Percentiles rank a stretch among this genome's conserved stretches.
Evolutionary conservation across 2,797 vertebrate genomes (phyloP).

Genomic region (Pseudotriccus pelzelni): DNA sequence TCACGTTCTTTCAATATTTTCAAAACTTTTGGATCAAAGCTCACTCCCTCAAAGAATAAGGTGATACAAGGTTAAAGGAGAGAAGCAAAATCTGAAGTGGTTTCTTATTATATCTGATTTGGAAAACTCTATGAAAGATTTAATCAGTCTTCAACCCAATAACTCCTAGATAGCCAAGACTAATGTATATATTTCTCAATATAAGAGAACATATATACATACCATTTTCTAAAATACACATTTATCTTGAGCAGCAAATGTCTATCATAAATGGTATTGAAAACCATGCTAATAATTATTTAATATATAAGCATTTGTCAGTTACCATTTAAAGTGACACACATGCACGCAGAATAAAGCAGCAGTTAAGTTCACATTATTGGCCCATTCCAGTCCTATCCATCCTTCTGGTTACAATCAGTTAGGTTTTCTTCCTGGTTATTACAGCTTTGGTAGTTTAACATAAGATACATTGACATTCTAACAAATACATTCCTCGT

Average conservation of each 20-base stretch:
- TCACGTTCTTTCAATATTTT: conserved; percentile 76
- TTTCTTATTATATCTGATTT: not conserved
- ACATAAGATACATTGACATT: not conserved
- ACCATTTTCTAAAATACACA: not conserved
- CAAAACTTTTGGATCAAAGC: conserved; percentile 75
- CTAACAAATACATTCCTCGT: not conserved
- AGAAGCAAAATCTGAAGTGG: not conserved
- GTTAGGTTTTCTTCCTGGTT: not conserved
- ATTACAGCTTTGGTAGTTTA: not conserved
- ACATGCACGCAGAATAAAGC: not conserved
- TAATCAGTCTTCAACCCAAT: not conserved
- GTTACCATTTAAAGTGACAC: not conserved
- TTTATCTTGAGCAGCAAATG: not conserved
- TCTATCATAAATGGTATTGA: not conserved
- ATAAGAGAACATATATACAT: not conserved
- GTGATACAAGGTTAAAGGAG: not conserved
- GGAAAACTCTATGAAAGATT: not conserved
- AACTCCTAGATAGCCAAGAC: not conserved
- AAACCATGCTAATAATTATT: not conserved
- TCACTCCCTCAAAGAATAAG: conserved; percentile 65
- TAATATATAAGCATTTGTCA: not conserved
- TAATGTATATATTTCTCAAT: not conserved
- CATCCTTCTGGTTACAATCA: not conserved
- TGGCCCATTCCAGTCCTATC: not conserved
- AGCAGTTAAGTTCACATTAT: not conserved